Evolutionary conservation across 2,113 vertebrate species (phyloP), one percentile per base, ranked within the genome.

Genomic region (Taurulus bubalis): DNA sequence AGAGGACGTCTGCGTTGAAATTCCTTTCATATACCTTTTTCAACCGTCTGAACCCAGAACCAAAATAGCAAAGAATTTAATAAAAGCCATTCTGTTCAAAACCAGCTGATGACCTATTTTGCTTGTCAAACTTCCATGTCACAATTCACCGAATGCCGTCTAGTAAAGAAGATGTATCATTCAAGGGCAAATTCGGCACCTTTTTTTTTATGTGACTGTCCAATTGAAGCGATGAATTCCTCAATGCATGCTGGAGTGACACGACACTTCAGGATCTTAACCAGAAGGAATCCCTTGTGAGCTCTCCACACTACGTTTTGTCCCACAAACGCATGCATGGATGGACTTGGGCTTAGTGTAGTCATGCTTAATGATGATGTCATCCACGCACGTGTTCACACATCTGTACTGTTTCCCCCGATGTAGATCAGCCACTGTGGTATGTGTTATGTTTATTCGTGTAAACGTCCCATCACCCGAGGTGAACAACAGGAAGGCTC

Each of bases 61-160:
- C 51, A 16, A 45, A 85, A 85, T 55, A 77, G 58, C 64, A 60
- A 74, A 65, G 68, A 64, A 84, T 83, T 79, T 10, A 83, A 83
- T 71, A 16, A 77, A 79, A 55, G 84, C 36, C 3, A 11, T 67
- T 86, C 9, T 16, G 55, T 34, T 69, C 10, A 62, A 62, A 73
- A 80, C 6, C 22, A 14, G 64, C 66, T 84, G 15, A 0, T 34
- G 75, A 71, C 76, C 79, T 49, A 64, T 67, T 85, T 85, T 63
- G 3, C 49, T 38, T 8, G 11, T 82, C 66, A 71, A 18, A 62
- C 6, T 32, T 64, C 71, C 0, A 0, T 34, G 28, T 70, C 32
- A 2, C 28, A 60, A 45, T 38, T 38, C 49, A 28, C 11, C 3
- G 9, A 67, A 62, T 22, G 67, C 56, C 49, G 36, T 66, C 56